These are phyloP conservation scores for Siniperca undulata DNA, from an alignment of 2,797 vertebrate genomes.

Conservation along the genomic window DNA sequence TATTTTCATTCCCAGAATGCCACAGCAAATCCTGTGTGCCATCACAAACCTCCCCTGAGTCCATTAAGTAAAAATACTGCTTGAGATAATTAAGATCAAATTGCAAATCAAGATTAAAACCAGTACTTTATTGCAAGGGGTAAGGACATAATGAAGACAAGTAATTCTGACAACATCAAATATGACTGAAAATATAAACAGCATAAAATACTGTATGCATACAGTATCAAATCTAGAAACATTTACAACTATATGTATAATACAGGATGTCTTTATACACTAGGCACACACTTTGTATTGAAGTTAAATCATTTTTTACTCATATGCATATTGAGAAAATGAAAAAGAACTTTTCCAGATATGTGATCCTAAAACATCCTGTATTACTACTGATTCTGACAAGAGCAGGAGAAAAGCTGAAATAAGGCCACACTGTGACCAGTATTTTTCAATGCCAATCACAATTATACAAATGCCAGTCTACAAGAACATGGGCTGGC, in stretches of 20 bases:
- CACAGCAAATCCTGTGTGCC: constrained; percentile 57
- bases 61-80: constrained; percentile 35
- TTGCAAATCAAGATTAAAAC: constrained; percentile 44
- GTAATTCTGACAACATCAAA: neutral
- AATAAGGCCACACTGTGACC: constrained; percentile 3
- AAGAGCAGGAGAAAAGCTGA: constrained; percentile 15
- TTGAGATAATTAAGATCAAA: constrained; percentile 56
- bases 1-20: constrained; percentile 77
- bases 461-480: constrained; percentile 48
- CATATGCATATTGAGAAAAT: constrained; percentile 20
- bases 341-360: constrained; percentile 22
- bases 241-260: constrained; percentile 3
- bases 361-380: constrained; percentile 38
- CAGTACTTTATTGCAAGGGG: constrained; percentile 6
- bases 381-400: neutral
- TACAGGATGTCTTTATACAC: neutral
- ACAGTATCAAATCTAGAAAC: neutral
- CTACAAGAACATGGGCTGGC: constrained; percentile 2
- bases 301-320: constrained; percentile 14
- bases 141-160: neutral
- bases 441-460: constrained; percentile 47
- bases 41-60: constrained; percentile 49
- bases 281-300: neutral
- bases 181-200: neutral
- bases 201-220: neutral